A percentile compares a stretch with the other conserved stretches of the same genome.
phyloP scores from a whole-genome alignment of 2,797 vertebrate species.

The Syncerus caffer region DNA sequence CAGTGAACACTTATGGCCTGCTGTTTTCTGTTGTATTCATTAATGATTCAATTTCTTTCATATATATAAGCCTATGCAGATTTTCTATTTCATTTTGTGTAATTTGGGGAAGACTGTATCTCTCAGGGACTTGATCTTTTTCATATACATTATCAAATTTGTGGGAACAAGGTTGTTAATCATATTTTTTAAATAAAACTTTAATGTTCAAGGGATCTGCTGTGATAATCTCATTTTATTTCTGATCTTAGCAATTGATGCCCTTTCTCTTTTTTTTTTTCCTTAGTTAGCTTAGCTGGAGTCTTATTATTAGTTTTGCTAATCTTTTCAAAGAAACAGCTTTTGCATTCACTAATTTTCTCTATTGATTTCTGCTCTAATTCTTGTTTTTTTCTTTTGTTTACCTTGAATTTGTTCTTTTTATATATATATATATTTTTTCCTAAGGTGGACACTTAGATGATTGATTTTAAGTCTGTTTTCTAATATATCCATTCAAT shows the following conservation, averaged over 20 bases:
- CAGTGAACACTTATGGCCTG: neutral
- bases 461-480: neutral
- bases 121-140: neutral
- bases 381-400: neutral
- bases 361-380: neutral
- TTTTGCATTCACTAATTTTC: neutral
- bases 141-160: neutral
- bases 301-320: neutral
- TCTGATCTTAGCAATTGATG: neutral
- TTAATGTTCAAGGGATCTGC: neutral
- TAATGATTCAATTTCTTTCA: neutral
- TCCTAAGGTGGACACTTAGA: neutral
- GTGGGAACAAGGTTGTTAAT: neutral
- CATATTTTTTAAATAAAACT: neutral
- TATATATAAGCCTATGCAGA: neutral
- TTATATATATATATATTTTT: neutral
- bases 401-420: neutral
- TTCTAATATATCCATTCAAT: neutral
- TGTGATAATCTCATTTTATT: neutral
- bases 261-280: neutral
- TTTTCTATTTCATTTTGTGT: neutral
- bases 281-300: neutral
- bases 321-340: neutral
- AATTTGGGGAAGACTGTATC: neutral
- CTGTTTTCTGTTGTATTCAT: neutral